Evolutionary conservation across 2,797 vertebrate species (phyloP).

Genomic region (Threskiornis aethiopicus): DNA sequence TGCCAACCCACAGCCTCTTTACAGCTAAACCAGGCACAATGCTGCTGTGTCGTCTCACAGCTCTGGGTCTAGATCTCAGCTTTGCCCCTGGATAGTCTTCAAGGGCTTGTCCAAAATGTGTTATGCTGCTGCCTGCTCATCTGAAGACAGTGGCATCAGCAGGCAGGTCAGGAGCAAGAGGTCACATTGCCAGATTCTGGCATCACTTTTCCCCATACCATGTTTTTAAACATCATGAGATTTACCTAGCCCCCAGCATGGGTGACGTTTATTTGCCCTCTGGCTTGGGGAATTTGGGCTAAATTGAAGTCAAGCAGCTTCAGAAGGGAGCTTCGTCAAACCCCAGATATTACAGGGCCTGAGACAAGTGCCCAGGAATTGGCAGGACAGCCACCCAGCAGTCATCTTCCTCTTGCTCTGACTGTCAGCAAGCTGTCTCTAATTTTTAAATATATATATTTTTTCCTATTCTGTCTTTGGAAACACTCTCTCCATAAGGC

Average conservation of each 20-base stretch:
- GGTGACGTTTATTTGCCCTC: neutral
- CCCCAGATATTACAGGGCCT: neutral
- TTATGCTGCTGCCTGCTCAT: neutral
- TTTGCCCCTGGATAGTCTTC: neutral
- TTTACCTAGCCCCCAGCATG: neutral
- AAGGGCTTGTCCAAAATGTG: neutral
- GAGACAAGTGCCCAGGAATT: neutral
- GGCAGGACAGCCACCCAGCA: neutral
- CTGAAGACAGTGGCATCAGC: neutral
- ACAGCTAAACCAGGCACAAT: rapidly evolving
- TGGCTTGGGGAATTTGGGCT: neutral
- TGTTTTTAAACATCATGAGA: neutral
- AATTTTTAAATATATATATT: neutral
- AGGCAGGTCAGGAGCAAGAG: neutral
- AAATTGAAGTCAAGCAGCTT: neutral
- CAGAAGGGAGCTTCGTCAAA: neutral
- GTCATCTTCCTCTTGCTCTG: neutral
- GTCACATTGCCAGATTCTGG: neutral
- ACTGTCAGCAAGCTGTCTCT: neutral
- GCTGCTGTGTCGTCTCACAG: neutral
- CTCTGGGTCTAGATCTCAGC: neutral
- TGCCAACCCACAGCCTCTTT: neutral
- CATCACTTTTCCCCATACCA: neutral
- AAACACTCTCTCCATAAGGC: neutral
- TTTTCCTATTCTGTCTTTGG: neutral